phyloP scores from a whole-genome alignment of 2,797 vertebrate genomes.

The Petrocephalus schoutedeni region DNA sequence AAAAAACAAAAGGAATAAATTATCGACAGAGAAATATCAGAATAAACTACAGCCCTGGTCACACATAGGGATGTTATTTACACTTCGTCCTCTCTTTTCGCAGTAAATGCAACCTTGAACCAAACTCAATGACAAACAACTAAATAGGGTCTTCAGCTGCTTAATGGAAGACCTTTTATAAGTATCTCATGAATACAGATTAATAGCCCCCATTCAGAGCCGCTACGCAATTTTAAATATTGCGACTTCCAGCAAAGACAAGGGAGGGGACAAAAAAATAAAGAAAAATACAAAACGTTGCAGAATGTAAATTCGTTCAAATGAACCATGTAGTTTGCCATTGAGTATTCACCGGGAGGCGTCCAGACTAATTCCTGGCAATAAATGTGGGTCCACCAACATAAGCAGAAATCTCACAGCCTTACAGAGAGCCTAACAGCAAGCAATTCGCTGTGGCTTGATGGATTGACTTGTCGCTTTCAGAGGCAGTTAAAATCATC shows the following conservation, averaged over 20 bases:
- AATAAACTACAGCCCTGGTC: not conserved
- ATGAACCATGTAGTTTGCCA: not conserved
- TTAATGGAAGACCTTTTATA: slow-evolving; percentile 11
- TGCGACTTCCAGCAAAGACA: not conserved
- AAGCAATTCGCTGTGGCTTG: not conserved
- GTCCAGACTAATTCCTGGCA: not conserved
- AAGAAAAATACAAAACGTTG: not conserved
- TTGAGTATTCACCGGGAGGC: not conserved
- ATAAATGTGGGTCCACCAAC: not conserved
- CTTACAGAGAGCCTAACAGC: not conserved
- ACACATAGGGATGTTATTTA: not conserved
- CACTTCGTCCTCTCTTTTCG: not conserved
- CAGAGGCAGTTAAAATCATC: not conserved
- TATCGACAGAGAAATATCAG: not conserved
- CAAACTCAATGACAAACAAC: slow-evolving; percentile 25
- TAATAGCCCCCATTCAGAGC: slow-evolving; percentile 1
- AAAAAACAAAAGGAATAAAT: not conserved
- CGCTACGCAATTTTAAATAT: slow-evolving; percentile 15
- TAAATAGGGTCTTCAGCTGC: not conserved
- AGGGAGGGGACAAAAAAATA: not conserved
- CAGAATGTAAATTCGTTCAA: not conserved
- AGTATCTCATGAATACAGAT: slow-evolving; percentile 13
- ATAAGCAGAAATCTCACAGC: not conserved
- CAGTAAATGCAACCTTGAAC: slow-evolving; percentile 8
- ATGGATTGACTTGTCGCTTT: not conserved